Conservation (phyloP, 2,888 invertebrate genomes). For the Drosophila lutescens region DNA sequence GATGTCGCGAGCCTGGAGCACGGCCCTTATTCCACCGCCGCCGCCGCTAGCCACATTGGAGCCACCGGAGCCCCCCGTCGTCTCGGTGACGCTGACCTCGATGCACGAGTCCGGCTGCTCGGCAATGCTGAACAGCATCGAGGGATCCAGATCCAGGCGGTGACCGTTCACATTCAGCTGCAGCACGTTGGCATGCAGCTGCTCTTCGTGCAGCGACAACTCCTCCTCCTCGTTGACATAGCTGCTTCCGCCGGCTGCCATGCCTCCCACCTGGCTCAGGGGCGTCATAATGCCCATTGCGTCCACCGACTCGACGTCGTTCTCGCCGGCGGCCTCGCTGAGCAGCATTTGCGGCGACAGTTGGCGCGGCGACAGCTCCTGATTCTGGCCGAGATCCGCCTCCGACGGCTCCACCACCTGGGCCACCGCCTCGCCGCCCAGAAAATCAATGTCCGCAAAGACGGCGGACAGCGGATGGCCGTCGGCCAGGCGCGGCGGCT, state of each 20-base stretch:
- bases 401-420: constrained; percentile 48
- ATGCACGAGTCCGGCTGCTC: constrained; percentile 57
- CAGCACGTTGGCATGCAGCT: constrained; percentile 45
- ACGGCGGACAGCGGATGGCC: constrained; percentile 60
- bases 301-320: constrained; percentile 23
- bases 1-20: constrained; percentile 54
- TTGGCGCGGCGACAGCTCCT: background rate
- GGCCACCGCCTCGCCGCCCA: constrained; percentile 51
- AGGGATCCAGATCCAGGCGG: constrained; percentile 55
- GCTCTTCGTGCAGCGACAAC: constrained; percentile 19
- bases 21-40: constrained; percentile 30
- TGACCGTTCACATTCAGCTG: constrained; percentile 58
- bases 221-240: constrained; percentile 14
- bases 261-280: constrained; percentile 31
- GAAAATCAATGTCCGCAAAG: constrained; percentile 56
- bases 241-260: background rate
- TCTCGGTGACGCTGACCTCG: constrained; percentile 38
- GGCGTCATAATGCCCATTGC: constrained; percentile 54
- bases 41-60: background rate
- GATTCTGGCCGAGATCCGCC: background rate
- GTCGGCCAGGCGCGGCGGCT: constrained; percentile 65
- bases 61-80: background rate
- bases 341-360: constrained; percentile 10
- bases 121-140: constrained; percentile 55
- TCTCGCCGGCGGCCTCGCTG: background rate